Evolutionary conservation across 2,888 invertebrate species (phyloP).

Genomic region (Arenicola marina): DNA sequence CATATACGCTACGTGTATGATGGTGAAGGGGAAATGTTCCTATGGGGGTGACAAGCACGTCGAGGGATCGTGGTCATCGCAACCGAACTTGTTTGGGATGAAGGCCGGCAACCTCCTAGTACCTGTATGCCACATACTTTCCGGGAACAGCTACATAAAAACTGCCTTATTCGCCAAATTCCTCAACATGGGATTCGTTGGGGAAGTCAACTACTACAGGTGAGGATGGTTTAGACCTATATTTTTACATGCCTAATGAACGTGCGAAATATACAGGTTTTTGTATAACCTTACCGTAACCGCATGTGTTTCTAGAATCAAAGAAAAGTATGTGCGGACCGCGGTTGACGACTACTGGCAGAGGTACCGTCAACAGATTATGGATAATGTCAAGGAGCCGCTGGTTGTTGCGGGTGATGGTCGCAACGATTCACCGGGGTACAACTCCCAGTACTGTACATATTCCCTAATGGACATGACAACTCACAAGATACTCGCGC

Average conservation of each 20-base stretch:
- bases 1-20: background rate
- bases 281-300: background rate
- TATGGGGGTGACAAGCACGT: background rate
- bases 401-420: constrained; percentile 1
- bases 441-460: constrained; percentile 7
- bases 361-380: background rate
- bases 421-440: constrained; percentile 4
- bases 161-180: constrained; percentile 7
- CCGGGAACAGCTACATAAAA: background rate
- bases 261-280: background rate
- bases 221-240: background rate
- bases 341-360: constrained; percentile 4
- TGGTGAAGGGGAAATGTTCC: background rate
- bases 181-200: constrained; percentile 5
- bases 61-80: background rate
- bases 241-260: background rate
- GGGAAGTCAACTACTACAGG: constrained; percentile 4
- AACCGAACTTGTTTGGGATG: background rate
- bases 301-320: constrained; percentile 4
- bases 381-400: background rate
- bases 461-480: background rate
- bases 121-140: no score
- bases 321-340: background rate
- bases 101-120: background rate
- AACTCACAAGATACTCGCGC: background rate